Evolutionary conservation across 2,113 vertebrate species (phyloP), one percentile per base, ranked within the genome.

Genomic region (Psittacara wagleri): DNA sequence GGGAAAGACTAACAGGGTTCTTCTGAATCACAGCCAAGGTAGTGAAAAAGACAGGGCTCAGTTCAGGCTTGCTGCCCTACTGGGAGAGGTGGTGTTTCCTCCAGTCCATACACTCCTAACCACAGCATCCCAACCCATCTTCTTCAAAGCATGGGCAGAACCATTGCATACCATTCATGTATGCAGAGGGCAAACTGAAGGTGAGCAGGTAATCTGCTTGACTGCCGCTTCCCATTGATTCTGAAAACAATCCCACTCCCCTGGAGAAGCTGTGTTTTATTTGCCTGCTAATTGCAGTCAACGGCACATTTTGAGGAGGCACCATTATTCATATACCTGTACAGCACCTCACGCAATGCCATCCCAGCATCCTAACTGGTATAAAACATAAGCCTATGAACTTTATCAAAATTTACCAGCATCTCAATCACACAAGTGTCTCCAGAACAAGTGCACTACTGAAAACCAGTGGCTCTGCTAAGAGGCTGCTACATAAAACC

Each of bases 291-390:
- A n/a, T 28, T 68, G 37, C 55, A 19, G 35, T 3, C 39, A 13
- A 11, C 35, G 19, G 5, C 3, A 17, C 12, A 7, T 49, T 62
- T 68, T 43, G 62, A 13, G 19, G n/a, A 79, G 51, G 7, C n/a
- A 70, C 29, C 5, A 1, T 35, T 51, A 37, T 19, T 6, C 19
- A 1, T 4, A 1, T 1, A 3, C 28, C 10, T 31, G 37, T 17
- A 54, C 33, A 35, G 46, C 69, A 52, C 41, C 61, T 68, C 10
- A 1, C n/a, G n/a, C 5, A 6, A 4, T 5, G 16, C 59, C 61
- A 41, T 31, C 62, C 44, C 57, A 57, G 17, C 13, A 41, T 6
- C 28, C 39, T 39, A 62, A 27, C 15, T 39, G 44, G 20, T 24
- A 22, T 15, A 69, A 79, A 66, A 70, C 28, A 52, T 3, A 37